These are phyloP conservation scores for Herminia tarsipennalis DNA, from an alignment of 2,888 invertebrate species.

Conservation along the genomic window DNA sequence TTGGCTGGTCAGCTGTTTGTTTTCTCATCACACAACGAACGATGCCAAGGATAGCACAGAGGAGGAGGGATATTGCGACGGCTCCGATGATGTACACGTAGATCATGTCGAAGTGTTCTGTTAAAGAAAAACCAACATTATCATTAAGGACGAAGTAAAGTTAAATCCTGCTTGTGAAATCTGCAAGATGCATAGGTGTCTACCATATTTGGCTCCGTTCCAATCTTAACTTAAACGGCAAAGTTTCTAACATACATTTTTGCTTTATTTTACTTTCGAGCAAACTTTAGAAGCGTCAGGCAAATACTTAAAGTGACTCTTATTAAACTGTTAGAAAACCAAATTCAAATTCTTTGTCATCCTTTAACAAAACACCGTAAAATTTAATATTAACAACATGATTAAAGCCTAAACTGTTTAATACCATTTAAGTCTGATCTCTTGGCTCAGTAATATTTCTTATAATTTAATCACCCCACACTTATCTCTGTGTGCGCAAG, in stretches of 20 bases:
- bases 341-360: too few species aligned
- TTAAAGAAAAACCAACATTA: conserved; percentile 29
- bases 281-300: conserved; percentile 1
- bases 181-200: too few species aligned
- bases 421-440: conserved; percentile 15
- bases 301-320: too few species aligned
- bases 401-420: conserved; percentile 17
- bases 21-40: conserved; percentile 89
- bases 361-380: background rate
- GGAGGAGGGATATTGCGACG: conserved; percentile 88
- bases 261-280: background rate
- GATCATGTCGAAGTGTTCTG: conserved; percentile 92
- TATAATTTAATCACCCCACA: conserved; percentile 14
- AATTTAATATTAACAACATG: conserved; percentile 12
- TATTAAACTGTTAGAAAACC: too few species aligned
- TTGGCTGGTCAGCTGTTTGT: conserved; percentile 87
- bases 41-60: conserved; percentile 90
- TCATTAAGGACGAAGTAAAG: background rate
- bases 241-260: conserved; percentile 3
- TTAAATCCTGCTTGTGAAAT: too few species aligned
- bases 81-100: conserved; percentile 94
- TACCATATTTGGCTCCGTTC: background rate
- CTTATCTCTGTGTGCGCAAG: conserved; percentile 40
- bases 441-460: conserved; percentile 22
- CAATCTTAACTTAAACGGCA: background rate